Evolutionary conservation across 2,797 vertebrate species (phyloP).

Genomic region (Scyliorhinus canicula): DNA sequence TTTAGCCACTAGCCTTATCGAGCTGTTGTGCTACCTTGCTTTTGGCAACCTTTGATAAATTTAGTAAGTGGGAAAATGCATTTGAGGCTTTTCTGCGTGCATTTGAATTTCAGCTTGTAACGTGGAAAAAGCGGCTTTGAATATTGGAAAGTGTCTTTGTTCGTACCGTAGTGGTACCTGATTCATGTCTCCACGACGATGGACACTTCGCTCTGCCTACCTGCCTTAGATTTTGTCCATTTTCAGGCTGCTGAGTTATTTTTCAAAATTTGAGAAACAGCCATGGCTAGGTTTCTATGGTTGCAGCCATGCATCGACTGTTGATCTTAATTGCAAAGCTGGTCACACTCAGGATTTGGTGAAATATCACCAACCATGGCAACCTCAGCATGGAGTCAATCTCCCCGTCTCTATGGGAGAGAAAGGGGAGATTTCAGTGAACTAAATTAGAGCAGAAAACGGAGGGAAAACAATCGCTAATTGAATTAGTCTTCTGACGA

Average conservation of each 20-base stretch:
- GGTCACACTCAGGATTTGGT: too few relatives aligned
- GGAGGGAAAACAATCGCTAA: neutral
- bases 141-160: neutral
- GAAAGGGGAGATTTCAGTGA: neutral
- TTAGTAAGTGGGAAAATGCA: neutral
- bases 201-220: neutral
- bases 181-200: neutral
- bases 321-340: constrained; percentile 8
- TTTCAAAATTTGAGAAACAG: neutral
- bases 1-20: neutral
- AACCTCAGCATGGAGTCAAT: neutral
- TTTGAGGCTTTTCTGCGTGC: neutral
- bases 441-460: neutral
- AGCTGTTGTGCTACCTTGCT: neutral
- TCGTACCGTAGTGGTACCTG: neutral
- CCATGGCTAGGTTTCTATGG: constrained; percentile 17
- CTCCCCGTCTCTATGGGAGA: neutral
- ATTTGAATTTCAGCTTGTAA: constrained; percentile 3
- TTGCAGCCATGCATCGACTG: neutral
- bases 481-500: neutral
- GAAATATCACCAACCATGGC: neutral
- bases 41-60: constrained; percentile 31
- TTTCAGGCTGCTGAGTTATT: constrained; percentile 10
- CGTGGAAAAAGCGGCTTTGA: neutral
- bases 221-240: neutral